A percentile compares a stretch with the other conserved stretches of the same genome.
Conservation (phyloP, 2,888 invertebrate genomes). For the Lepidonotus clava region DNA sequence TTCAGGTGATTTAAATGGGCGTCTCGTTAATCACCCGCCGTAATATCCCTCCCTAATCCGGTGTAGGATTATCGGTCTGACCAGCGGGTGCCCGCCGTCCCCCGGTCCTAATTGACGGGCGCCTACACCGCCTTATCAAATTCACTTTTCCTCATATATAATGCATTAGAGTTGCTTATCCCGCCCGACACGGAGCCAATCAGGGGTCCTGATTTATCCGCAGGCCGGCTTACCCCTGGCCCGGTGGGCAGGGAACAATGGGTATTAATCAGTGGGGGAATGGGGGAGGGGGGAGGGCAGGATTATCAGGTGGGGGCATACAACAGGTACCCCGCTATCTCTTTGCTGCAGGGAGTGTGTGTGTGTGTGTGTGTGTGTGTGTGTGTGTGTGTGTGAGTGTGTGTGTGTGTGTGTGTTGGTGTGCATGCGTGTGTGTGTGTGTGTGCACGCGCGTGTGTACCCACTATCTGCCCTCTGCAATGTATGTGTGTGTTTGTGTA, state of each 20-base stretch:
- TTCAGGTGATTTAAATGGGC: not conserved
- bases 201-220: conserved; percentile 12
- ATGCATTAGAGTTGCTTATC: conserved; percentile 23
- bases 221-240: not conserved
- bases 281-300: not conserved
- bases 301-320: not conserved
- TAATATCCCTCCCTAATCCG: conserved; percentile 1
- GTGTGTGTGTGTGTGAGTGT: too few relatives aligned
- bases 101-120: conserved; percentile 4
- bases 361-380: not conserved
- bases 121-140: not conserved
- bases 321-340: conserved; percentile 12
- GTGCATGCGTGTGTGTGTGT: too few relatives aligned
- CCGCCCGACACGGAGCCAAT: not conserved
- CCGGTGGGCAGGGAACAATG: not conserved
- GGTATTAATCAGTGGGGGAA: conserved; percentile 9
- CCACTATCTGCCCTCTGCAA: too few relatives aligned
- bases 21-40: not conserved
- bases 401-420: too few relatives aligned
- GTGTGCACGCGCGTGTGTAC: too few relatives aligned
- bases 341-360: not conserved
- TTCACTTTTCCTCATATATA: conserved; percentile 31
- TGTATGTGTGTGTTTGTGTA: too few relatives aligned
- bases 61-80: not conserved
- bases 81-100: not conserved